Evolutionary conservation across 2,888 invertebrate species (phyloP), one percentile per base, ranked within the genome.

Genomic region (Lathronympha strigana): DNA sequence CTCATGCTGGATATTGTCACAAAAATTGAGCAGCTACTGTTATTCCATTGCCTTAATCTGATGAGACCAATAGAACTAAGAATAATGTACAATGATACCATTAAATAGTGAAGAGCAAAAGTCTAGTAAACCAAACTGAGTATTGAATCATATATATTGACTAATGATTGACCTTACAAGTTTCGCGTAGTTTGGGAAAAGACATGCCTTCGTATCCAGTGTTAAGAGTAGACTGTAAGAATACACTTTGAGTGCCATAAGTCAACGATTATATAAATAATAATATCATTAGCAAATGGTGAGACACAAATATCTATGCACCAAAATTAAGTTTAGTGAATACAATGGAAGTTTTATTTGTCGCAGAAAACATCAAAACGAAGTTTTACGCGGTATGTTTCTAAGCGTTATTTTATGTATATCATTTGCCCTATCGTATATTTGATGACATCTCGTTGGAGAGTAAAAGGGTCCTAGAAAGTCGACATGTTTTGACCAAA

Each of bases 51-150:
- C 23, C 33, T 49, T 47, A n/a, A 45, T 36, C 11, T 38, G 74
- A 73, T 68, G 71, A 73, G 87, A 87, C 85, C 86, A 87, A 86
- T 86, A 84, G 79, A 76, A 74, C 76, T 84, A 84, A 83, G 79
- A 69, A 70, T 53, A 55, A 50, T 62, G 45, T 63, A 45, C 55
- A 54, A 47, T 38, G 58, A 33, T 53, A 50, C 31, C 17, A 31
- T 51, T 49, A 33, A 45, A 58, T 36, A 57, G 33, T 33, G 38
- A 45, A 67, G 28, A 54, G 13, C 36, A 17, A 36, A 51, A 58
- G 60, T 53, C 60, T 53, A 36, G 51, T n/a, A 66, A 38, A 49
- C 47, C 28, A 54, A 38, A 54, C 58, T 60, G 50, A 51, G 58
- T 63, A 60, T 45, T 58, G 13, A 45, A 53, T 38, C 33, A 58